A percentile compares a stretch with the other conserved stretches of the same genome.
Evolutionary conservation across 2,888 invertebrate species (phyloP).

Genomic region (Scotopteryx bipunctaria): DNA sequence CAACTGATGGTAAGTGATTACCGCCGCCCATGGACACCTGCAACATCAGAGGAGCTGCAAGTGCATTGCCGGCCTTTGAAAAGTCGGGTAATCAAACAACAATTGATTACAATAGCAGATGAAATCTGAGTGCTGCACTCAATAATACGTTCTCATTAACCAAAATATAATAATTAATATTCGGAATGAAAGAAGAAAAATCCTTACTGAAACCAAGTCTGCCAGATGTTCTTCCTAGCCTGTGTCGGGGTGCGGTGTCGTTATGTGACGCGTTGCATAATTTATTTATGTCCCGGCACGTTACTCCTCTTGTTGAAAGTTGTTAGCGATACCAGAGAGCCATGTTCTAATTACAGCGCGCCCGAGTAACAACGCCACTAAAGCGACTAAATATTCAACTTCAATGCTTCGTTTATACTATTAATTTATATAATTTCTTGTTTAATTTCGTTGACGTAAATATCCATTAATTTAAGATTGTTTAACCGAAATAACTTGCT

Average conservation of each 20-base stretch:
- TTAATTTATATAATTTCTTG: slow-evolving; percentile 27
- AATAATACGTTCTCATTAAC: no score
- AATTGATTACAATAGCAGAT: no score
- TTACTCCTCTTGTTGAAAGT: slow-evolving; percentile 63
- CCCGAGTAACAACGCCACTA: slow-evolving; percentile 27
- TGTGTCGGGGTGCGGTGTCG: slow-evolving; percentile 47
- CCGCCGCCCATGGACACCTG: no score
- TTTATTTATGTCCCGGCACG: slow-evolving; percentile 79
- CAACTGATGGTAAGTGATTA: no score
- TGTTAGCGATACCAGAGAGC: slow-evolving; percentile 51
- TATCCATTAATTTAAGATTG: no score
- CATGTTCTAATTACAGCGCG: slow-evolving; percentile 41
- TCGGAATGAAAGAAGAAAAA: background rate
- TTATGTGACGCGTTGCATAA: slow-evolving; percentile 75
- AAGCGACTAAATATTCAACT: slow-evolving; percentile 36
- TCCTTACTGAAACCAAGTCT: background rate
- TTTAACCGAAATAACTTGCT: no score
- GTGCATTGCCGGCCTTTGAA: no score
- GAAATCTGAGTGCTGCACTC: no score
- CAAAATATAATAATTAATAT: no score
- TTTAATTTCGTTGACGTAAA: slow-evolving; percentile 19
- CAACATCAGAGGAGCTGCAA: no score
- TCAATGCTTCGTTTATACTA: slow-evolving; percentile 26
- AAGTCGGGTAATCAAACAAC: no score
- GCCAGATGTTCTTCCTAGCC: slow-evolving; percentile 17